Evolutionary conservation across 2,888 invertebrate species (phyloP), one percentile per base, ranked within the genome.

Genomic region (Subacronicta megacephala): DNA sequence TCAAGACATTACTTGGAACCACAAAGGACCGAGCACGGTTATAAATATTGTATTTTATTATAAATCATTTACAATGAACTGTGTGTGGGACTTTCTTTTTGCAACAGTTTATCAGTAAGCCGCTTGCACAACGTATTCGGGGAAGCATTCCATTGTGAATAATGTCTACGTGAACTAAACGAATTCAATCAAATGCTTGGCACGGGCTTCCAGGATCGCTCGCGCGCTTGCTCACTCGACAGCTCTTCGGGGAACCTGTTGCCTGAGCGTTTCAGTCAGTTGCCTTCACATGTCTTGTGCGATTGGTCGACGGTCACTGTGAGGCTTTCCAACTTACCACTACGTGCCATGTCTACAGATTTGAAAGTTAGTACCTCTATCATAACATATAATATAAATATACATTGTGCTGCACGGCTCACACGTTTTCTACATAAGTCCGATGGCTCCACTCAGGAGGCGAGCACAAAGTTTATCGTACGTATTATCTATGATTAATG

Each of bases 141-240:
- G 81, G 90, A 90, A 90, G 70, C 55, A 76, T 76, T 73, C 78
- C 78, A 78, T 69, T 82, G 84, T 80, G 64, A 74, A 77, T 64
- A 75, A 75, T 76, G 75, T 81, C 80, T 75, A 78, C 77, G 77
- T 79, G 82, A 79, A 85, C 84, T 83, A 81, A 83, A 81, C 82
- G 82, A 84, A 88, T 87, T 87, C 83, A 84, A 80, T 75, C 77
- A 86, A 90, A 88, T 91, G 93, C 92, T 93, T 90, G 91, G 84
- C 78, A 66, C 66, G 77, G 87, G 68, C 77, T 93, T 92, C 92
- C 90, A 81, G 88, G 90, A 89, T 82, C 78, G 72, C 78, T 64
- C 63, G 81, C 77, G 81, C 83, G 64, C 62, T 72, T 69, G 81
- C 75, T 78, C 78, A 78, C 75, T 75, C 71, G 74, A 55, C 78